Conservation (phyloP, 2,113 vertebrate genomes). For the Lophochroa leadbeateri region DNA sequence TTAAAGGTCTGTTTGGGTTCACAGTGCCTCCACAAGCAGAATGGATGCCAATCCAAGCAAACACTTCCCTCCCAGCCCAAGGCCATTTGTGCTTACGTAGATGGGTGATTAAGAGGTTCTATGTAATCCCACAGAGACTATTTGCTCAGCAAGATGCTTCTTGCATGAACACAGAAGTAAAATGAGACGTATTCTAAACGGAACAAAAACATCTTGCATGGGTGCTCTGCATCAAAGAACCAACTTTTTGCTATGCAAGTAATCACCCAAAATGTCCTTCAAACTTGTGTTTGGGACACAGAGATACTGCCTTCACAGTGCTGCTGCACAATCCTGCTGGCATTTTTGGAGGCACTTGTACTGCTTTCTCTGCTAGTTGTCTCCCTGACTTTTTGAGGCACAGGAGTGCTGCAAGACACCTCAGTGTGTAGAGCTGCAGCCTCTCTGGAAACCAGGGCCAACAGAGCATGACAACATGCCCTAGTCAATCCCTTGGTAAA, state of each 20-base stretch:
- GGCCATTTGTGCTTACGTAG: background rate
- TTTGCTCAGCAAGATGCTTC: background rate
- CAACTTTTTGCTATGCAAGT: background rate
- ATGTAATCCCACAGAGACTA: background rate
- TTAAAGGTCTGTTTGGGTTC: background rate
- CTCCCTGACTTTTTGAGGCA: background rate
- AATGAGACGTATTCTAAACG: background rate
- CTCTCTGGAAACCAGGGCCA: background rate
- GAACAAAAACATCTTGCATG: accelerated
- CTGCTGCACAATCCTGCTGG: background rate
- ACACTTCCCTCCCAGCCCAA: background rate
- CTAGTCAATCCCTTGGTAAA: background rate
- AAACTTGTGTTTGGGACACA: background rate
- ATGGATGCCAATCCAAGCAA: background rate
- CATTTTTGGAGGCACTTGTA: background rate
- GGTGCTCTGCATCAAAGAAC: background rate
- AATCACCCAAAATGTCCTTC: background rate
- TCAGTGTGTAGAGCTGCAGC: background rate
- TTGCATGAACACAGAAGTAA: background rate
- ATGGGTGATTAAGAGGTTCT: background rate
- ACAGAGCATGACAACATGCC: background rate
- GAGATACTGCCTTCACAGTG: background rate
- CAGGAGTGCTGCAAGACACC: background rate
- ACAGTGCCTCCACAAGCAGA: background rate
- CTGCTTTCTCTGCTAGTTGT: background rate